These are phyloP conservation scores for Amazona guildingii DNA, from an alignment of 2,113 vertebrate genomes.

Conservation along the genomic window DNA sequence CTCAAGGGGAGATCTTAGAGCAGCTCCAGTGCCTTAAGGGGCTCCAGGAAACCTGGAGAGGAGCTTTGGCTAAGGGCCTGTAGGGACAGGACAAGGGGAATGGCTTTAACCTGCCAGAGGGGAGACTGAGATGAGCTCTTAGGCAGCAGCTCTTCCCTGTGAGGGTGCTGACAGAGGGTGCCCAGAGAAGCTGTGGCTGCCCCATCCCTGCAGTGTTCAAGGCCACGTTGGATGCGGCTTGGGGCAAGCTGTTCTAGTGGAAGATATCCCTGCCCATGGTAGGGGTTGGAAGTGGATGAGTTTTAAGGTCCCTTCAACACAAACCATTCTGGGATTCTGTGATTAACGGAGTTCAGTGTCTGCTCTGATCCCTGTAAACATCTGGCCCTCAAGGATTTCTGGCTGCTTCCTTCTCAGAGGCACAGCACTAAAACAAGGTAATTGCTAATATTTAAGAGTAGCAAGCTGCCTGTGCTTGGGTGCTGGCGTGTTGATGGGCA, in stretches of 20 bases:
- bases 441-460: fast-evolving
- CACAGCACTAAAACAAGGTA: fast-evolving
- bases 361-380: too few relatives aligned
- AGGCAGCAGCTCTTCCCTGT: too few relatives aligned
- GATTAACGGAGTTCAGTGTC: neutral
- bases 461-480: fast-evolving
- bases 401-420: too few relatives aligned
- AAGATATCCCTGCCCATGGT: neutral
- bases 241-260: neutral
- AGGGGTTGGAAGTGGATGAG: fast-evolving
- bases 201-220: neutral
- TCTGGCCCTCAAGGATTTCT: fast-evolving
- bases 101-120: too few relatives aligned
- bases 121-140: too few relatives aligned
- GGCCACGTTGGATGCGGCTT: fast-evolving
- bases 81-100: too few relatives aligned
- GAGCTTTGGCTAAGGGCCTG: too few relatives aligned
- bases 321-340: neutral
- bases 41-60: neutral
- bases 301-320: fast-evolving
- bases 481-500: fast-evolving
- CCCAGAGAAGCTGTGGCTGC: neutral
- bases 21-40: fast-evolving
- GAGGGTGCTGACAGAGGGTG: too few relatives aligned
- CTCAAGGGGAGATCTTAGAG: fast-evolving